phyloP scores from a whole-genome alignment of 2,797 vertebrate species.

The Acanthiza pusilla region DNA sequence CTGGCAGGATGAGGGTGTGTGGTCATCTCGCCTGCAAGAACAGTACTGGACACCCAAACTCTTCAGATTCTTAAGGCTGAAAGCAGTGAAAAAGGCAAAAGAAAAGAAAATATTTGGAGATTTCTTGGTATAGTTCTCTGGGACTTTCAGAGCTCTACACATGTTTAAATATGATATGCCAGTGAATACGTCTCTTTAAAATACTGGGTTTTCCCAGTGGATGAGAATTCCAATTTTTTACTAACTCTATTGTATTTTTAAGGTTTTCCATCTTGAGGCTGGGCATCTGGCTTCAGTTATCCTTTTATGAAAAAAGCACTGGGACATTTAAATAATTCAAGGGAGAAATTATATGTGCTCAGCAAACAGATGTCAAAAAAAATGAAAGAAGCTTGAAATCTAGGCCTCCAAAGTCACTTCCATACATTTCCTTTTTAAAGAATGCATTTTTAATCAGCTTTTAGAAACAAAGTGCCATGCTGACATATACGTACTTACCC shows the following conservation, averaged over 20 bases:
- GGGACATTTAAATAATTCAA: slow-evolving; percentile 54
- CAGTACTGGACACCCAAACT: background rate
- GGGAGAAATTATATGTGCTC: background rate
- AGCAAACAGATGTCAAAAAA: slow-evolving; percentile 41
- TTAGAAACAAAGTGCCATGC: slow-evolving; percentile 13
- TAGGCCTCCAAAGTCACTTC: slow-evolving; percentile 23
- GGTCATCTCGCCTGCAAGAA: background rate
- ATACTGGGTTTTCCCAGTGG: background rate
- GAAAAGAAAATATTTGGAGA: background rate
- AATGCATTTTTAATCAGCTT: slow-evolving; percentile 62
- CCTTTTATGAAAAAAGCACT: slow-evolving; percentile 13
- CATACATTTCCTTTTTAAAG: slow-evolving; percentile 9
- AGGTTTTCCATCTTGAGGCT: background rate
- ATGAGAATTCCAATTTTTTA: background rate
- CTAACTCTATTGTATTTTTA: background rate
- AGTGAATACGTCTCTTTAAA: background rate
- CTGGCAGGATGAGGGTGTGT: background rate
- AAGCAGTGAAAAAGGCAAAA: background rate
- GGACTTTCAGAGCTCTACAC: background rate
- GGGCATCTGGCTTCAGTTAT: slow-evolving; percentile 21
- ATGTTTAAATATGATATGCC: background rate
- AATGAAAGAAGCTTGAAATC: slow-evolving; percentile 25
- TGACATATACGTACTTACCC: background rate
- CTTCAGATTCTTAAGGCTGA: background rate
- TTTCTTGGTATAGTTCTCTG: background rate